Evolutionary conservation across 1,140 invertebrate genomes (phyloP).

Genomic region (Acyrthosiphon pisum): DNA sequence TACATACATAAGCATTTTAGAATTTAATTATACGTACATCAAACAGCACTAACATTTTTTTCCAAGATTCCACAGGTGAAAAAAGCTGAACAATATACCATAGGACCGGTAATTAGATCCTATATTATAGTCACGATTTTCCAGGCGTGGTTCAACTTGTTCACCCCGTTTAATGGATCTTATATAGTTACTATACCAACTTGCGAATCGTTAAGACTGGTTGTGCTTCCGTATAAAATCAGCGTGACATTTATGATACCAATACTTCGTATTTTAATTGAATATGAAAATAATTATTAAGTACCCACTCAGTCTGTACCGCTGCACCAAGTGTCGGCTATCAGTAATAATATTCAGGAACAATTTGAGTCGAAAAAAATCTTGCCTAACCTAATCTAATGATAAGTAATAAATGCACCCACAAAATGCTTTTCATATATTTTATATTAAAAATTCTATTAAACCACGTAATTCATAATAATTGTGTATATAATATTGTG

Average conservation of each 20-base stretch:
- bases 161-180: neutral
- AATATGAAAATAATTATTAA: neutral
- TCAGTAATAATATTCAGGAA: neutral
- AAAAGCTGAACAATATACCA: neutral
- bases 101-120: neutral
- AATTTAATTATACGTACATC: neutral
- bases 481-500: neutral
- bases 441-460: neutral
- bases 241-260: neutral
- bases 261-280: neutral
- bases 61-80: neutral
- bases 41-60: neutral
- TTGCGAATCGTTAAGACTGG: neutral
- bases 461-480: neutral
- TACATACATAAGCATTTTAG: neutral
- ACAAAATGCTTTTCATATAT: neutral
- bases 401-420: neutral
- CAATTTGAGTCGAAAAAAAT: neutral
- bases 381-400: neutral
- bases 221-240: neutral
- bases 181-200: slow-evolving; percentile 3
- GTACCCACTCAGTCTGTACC: too few species aligned
- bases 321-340: neutral
- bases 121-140: neutral
- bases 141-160: neutral